Conservation (phyloP, 2,113 vertebrate genomes). For the Catharus bicknelli region DNA sequence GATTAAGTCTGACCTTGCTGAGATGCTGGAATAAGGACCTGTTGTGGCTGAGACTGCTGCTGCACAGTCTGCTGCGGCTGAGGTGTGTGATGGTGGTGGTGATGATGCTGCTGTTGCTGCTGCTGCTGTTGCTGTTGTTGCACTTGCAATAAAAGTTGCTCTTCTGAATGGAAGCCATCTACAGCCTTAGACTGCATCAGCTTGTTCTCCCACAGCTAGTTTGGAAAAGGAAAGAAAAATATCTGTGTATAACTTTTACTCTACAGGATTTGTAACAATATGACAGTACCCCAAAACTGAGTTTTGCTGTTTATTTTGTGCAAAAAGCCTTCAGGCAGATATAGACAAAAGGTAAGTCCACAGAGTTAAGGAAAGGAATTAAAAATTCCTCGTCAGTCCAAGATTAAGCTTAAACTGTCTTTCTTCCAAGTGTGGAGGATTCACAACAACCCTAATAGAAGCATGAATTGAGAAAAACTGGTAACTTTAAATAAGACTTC, state of each 20-base stretch:
- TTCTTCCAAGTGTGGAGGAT: background rate
- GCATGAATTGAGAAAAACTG: background rate
- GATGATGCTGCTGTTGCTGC: slow-evolving; percentile 81
- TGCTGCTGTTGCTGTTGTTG: slow-evolving; percentile 85
- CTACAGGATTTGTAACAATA: background rate
- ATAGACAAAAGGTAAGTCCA: background rate
- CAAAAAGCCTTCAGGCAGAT: background rate
- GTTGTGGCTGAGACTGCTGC: slow-evolving; percentile 74
- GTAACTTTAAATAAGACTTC: background rate
- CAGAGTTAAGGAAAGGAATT: background rate
- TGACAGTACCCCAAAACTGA: background rate
- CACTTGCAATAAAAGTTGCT: slow-evolving; percentile 88
- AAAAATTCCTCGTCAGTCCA: background rate
- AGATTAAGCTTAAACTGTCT: background rate
- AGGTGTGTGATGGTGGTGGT: slow-evolving; percentile 75
- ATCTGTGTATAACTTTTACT: background rate
- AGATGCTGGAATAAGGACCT: slow-evolving; percentile 88
- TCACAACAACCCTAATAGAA: background rate
- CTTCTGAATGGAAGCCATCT: slow-evolving; percentile 96
- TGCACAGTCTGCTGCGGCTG: slow-evolving; percentile 74
- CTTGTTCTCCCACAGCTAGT: slow-evolving; percentile 96
- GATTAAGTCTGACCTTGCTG: slow-evolving; percentile 84
- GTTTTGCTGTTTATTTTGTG: background rate
- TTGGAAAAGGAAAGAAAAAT: slow-evolving; percentile 26
- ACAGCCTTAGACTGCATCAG: slow-evolving; percentile 97